Percentiles rank a stretch among this genome's conserved stretches.
Evolutionary conservation across 1,140 invertebrate genomes (phyloP).

Genomic region (Prorops nasuta): DNA sequence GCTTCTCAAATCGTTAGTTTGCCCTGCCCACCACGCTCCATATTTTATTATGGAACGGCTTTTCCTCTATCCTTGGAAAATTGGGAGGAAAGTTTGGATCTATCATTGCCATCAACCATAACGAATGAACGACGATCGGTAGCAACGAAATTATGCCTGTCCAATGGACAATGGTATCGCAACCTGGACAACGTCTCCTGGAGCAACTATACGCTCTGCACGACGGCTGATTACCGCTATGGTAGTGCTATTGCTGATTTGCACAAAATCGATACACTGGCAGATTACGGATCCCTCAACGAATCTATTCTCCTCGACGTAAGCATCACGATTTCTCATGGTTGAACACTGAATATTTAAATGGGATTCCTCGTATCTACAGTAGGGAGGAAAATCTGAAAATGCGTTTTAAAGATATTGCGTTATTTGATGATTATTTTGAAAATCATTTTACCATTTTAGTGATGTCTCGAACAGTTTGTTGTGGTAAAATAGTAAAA

Average conservation of each 20-base stretch:
- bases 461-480: no score
- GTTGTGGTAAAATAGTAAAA: no score
- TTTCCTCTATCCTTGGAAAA: no score
- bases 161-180: slow-evolving; percentile 39
- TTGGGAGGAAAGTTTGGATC: no score
- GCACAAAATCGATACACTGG: slow-evolving; percentile 14
- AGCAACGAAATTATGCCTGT: slow-evolving; percentile 37
- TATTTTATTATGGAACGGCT: slow-evolving; percentile 13
- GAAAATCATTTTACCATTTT: no score
- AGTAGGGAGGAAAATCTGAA: no score
- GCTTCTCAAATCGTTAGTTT: slow-evolving; percentile 25
- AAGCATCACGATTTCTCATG: slow-evolving; percentile 8
- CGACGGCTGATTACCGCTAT: slow-evolving; percentile 15
- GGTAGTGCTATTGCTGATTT: no score
- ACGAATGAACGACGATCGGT: slow-evolving; percentile 4
- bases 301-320: slow-evolving; percentile 5
- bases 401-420: no score
- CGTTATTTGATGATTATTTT: no score
- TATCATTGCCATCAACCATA: neutral
- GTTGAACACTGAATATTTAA: no score
- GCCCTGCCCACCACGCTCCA: slow-evolving; percentile 38
- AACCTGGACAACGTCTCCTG: slow-evolving; percentile 26
- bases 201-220: slow-evolving; percentile 47
- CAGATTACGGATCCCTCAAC: slow-evolving; percentile 5
- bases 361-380: no score